phyloP scores from a whole-genome alignment of 2,113 vertebrate species.

The Hylia prasina region DNA sequence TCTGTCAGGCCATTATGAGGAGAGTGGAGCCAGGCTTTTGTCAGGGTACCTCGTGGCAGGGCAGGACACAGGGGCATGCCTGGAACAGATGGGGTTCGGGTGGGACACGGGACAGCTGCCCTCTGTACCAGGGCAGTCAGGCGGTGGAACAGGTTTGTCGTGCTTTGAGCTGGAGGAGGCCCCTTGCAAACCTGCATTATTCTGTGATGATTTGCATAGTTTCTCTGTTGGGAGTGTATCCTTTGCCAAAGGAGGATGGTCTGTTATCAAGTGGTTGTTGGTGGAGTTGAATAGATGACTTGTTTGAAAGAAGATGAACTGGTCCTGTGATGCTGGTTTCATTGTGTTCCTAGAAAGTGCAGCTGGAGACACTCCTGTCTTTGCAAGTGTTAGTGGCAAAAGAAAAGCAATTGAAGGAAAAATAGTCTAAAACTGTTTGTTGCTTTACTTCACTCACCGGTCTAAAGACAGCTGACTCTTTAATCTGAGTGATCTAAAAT shows the following conservation, averaged over 20 bases:
- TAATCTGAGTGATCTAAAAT: not conserved
- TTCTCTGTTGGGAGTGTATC: not conserved
- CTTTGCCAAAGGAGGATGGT: not conserved
- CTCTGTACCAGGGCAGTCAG: rapidly evolving
- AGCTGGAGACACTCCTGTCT: not conserved
- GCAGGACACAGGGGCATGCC: rapidly evolving
- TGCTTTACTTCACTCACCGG: not conserved
- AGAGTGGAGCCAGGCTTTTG: not conserved
- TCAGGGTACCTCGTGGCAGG: not conserved
- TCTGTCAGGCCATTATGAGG: not conserved
- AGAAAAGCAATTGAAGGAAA: not conserved
- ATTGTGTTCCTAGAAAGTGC: not conserved
- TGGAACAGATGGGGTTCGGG: not conserved
- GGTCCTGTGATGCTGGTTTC: not conserved
- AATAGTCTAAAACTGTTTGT: not conserved
- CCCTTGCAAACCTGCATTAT: not conserved
- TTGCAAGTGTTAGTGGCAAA: not conserved
- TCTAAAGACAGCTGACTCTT: not conserved
- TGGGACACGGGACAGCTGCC: rapidly evolving
- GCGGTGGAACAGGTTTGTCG: not conserved
- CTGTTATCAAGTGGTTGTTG: not conserved
- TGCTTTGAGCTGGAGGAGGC: not conserved
- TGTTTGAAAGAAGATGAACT: not conserved
- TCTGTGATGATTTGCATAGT: not conserved
- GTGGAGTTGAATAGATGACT: not conserved